Percentiles rank a stretch among this genome's conserved stretches.
Evolutionary conservation across 2,888 invertebrate species (phyloP).

Genomic region (Strigamia maritima): DNA sequence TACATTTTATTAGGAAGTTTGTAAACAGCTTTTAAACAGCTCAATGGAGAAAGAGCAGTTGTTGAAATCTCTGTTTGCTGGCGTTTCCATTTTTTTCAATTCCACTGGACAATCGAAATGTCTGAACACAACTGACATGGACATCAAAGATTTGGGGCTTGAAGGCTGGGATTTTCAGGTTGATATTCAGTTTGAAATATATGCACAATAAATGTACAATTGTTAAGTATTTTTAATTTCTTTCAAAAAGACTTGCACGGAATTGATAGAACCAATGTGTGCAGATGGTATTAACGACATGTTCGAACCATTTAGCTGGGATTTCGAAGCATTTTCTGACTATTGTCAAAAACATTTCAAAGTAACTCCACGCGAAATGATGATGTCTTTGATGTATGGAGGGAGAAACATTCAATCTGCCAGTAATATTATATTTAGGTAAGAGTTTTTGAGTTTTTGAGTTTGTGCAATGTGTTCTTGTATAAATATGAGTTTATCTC

Average conservation of each 20-base stretch:
- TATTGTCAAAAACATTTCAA: constrained; percentile 65
- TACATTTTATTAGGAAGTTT: constrained; percentile 55
- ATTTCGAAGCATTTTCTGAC: constrained; percentile 63
- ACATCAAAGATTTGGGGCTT: constrained; percentile 62
- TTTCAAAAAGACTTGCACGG: constrained; percentile 92
- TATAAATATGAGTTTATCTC: too few species aligned
- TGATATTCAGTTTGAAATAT: too few species aligned
- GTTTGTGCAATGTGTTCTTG: background rate
- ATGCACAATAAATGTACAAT: too few species aligned
- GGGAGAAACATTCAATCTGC: constrained; percentile 47
- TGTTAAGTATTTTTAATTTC: too few species aligned
- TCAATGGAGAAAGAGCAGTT: constrained; percentile 57
- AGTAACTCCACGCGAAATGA: constrained; percentile 50
- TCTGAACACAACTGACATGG: constrained; percentile 61
- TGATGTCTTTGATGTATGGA: too few species aligned
- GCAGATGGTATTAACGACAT: constrained; percentile 71
- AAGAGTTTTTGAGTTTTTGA: too few species aligned
- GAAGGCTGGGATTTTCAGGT: constrained; percentile 81
- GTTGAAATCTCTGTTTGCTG: constrained; percentile 62
- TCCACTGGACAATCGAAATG: constrained; percentile 68
- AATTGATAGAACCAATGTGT: constrained; percentile 96
- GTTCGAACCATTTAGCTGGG: constrained; percentile 75
- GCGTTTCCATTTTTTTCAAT: constrained; percentile 74
- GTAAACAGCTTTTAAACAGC: constrained; percentile 55
- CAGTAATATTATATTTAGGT: too few species aligned